Evolutionary conservation across 2,797 vertebrate genomes (phyloP), one percentile per base, ranked within the genome.

Genomic region (Anguilla marmorata): DNA sequence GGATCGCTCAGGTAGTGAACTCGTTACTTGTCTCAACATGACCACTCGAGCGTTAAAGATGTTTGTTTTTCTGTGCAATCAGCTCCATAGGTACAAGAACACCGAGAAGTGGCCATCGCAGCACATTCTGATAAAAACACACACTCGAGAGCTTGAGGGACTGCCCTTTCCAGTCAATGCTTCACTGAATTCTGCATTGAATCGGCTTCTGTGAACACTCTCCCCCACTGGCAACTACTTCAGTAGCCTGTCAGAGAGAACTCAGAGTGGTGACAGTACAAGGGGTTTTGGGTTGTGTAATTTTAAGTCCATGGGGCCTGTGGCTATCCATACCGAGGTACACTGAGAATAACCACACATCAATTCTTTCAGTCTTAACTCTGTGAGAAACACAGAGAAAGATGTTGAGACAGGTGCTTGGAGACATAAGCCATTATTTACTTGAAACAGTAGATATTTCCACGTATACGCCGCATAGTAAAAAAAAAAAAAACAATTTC

Each of bases 281-380:
- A 50, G 45, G 45, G 0, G 41, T n/a, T 41, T 50, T 7, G 19
- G 27, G 79, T 2, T 12, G 11, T 37, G 30, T 76, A 9, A 83
- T 83, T 54, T 7, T 24, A 41, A 45, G 87, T 87, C 80, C 87
- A 54, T 56, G 45, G 79, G 79, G 79, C 11, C 79, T 48, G 37
- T 21, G 37, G 80, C 8, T 19, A 63, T 24, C 19, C 24, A 21
- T 63, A 63, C 21, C 11, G 1, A 72, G 33, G 9, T 2, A 8
- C 66, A 72, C 27, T 52, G 54, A 56, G 54, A 56, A 69, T 9
- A 12, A 63, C 1, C n/a, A 72, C 66, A 72, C n/a, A 19, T 9
- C 24, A 72, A 11, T 30, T n/a, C 33, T 41, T 41, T 1, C 11
- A 76, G 30, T 76, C 33, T 74, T 16, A 12, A 37, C 27, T 69